phyloP scores from a whole-genome alignment of 2,888 invertebrate species.

The Athetis lepigone region DNA sequence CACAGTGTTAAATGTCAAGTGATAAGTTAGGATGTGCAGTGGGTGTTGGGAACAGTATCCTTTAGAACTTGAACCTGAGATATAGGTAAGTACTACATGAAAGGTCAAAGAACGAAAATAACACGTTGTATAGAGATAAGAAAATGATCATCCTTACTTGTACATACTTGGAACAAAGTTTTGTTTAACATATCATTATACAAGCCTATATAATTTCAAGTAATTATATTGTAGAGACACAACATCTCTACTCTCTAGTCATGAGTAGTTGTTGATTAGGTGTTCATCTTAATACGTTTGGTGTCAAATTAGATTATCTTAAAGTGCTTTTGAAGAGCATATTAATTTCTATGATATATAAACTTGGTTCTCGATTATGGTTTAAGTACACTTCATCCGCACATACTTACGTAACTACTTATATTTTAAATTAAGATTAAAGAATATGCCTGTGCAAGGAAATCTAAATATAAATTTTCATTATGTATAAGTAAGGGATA shows the following conservation, averaged over 20 bases:
- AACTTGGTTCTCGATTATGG: conserved; percentile 42
- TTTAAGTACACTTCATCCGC: conserved; percentile 5
- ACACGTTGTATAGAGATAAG: not conserved
- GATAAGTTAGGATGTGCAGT: not conserved
- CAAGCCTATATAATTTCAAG: not conserved
- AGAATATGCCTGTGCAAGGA: not conserved
- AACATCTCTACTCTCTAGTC: no score
- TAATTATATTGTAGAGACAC: conserved; percentile 33
- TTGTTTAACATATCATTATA: not conserved
- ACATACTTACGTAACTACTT: not conserved
- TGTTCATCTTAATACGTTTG: conserved; percentile 45
- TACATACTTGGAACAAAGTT: conserved; percentile 2
- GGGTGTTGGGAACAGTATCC: conserved; percentile 12
- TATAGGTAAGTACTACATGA: not conserved
- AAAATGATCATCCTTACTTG: not conserved
- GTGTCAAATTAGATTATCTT: conserved; percentile 41
- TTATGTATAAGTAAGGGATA: conserved; percentile 19
- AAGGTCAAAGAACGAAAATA: conserved; percentile 29
- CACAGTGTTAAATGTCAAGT: conserved; percentile 25
- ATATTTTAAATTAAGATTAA: not conserved
- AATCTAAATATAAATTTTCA: conserved; percentile 10
- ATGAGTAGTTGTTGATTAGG: conserved; percentile 44
- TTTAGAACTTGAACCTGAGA: conserved; percentile 1
- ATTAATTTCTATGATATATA: conserved; percentile 44
- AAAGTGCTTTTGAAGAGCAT: conserved; percentile 54